Conservation (phyloP, 2,797 vertebrate species). For the Gallinago nigripennis region DNA sequence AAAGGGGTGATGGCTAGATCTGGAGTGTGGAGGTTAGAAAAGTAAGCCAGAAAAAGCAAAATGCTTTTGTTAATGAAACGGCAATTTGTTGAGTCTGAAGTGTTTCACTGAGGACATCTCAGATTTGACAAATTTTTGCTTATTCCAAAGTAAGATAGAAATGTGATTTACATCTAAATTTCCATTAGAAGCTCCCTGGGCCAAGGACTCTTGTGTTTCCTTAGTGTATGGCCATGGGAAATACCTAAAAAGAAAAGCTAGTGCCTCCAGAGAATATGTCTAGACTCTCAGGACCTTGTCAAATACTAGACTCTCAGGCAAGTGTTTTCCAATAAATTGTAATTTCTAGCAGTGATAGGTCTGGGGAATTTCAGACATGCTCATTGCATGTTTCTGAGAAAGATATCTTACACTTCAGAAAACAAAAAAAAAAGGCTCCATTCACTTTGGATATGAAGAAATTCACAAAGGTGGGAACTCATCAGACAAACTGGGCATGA, state of each 20-base stretch:
- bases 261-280: neutral
- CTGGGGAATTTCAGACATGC: neutral
- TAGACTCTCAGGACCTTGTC: neutral
- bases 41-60: neutral
- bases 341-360: neutral
- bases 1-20: neutral
- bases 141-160: neutral
- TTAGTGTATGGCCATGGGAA: neutral
- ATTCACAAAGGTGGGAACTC: neutral
- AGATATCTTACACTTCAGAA: neutral
- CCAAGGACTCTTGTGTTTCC: neutral
- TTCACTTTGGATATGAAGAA: neutral
- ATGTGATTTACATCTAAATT: neutral
- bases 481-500: neutral
- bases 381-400: neutral
- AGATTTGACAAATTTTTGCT: neutral
- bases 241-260: neutral
- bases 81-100: neutral
- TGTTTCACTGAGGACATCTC: neutral
- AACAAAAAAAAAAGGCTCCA: neutral
- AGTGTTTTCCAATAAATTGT: neutral
- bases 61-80: neutral
- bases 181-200: neutral
- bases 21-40: neutral
- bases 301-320: neutral